phyloP scores from a whole-genome alignment of 1,140 invertebrate species.

The Bombus confusus region DNA sequence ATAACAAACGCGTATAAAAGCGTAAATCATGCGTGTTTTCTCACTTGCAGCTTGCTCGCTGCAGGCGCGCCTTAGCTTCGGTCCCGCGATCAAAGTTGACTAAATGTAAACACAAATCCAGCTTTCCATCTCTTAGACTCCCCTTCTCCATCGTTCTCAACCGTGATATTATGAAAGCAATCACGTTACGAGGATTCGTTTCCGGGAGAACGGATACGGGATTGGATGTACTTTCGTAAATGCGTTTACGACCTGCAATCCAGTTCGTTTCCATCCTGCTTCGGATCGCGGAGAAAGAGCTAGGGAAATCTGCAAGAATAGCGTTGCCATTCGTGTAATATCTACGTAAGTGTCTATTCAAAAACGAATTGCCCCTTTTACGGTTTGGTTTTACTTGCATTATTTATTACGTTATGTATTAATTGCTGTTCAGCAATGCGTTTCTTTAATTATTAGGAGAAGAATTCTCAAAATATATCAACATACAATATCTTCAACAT shows the following conservation, averaged over 20 bases:
- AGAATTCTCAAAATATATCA: no score
- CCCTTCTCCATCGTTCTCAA: not conserved
- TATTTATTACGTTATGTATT: no score
- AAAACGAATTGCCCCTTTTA: not conserved
- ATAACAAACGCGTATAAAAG: not conserved
- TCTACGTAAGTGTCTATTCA: not conserved
- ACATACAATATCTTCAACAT: no score
- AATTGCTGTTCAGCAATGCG: no score
- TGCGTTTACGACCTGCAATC: conserved; percentile 2
- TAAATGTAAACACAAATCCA: not conserved
- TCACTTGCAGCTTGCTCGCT: not conserved
- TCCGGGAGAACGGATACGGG: conserved; percentile 7
- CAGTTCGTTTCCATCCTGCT: not conserved
- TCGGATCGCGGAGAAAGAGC: not conserved
- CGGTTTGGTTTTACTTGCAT: not conserved
- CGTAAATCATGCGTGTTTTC: not conserved
- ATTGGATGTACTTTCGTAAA: conserved; percentile 24
- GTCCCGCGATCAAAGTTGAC: not conserved
- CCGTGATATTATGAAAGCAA: conserved; percentile 34
- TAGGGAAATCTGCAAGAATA: not conserved
- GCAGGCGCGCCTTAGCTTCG: not conserved
- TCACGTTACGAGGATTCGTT: conserved; percentile 37
- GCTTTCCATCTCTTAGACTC: not conserved
- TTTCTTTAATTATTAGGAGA: no score
- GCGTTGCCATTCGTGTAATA: not conserved